These are phyloP conservation scores for Drosophila miranda DNA, from an alignment of 1,140 invertebrate species.

Conservation along the genomic window DNA sequence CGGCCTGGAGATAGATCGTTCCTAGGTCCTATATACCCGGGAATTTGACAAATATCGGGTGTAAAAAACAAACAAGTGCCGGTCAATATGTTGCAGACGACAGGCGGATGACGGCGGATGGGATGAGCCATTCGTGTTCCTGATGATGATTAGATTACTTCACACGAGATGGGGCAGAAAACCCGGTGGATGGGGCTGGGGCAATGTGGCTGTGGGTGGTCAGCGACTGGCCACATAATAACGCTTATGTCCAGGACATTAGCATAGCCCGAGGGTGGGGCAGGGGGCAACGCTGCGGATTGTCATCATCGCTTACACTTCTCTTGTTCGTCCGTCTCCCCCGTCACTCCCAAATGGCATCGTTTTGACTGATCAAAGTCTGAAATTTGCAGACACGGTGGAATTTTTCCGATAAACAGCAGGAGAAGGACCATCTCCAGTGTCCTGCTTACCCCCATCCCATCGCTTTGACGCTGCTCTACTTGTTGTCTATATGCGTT, in stretches of 20 bases:
- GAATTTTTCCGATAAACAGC: slow-evolving; percentile 51
- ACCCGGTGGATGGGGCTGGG: background rate
- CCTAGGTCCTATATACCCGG: too few species aligned
- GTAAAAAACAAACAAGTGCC: slow-evolving; percentile 34
- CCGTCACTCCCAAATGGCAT: slow-evolving; percentile 1
- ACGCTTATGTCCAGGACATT: slow-evolving; percentile 53
- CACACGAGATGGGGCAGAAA: slow-evolving; percentile 16
- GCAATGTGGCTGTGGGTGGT: slow-evolving; percentile 18
- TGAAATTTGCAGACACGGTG: slow-evolving; percentile 76
- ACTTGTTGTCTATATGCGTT: slow-evolving; percentile 29
- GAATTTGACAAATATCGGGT: too few species aligned
- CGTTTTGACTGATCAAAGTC: slow-evolving; percentile 71
- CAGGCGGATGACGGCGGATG: slow-evolving; percentile 4
- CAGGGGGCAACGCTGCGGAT: slow-evolving; percentile 18
- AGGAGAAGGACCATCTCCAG: background rate
- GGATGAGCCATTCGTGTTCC: slow-evolving; percentile 33
- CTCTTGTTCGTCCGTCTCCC: slow-evolving; percentile 35
- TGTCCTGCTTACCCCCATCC: too few species aligned
- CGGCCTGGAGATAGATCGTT: too few species aligned
- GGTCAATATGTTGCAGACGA: slow-evolving; percentile 66
- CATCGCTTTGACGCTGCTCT: background rate
- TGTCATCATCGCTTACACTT: slow-evolving; percentile 22
- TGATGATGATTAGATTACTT: slow-evolving; percentile 70
- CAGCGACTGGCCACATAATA: slow-evolving; percentile 35
- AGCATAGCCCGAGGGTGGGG: slow-evolving; percentile 28